These are phyloP conservation scores for Enoplosus armatus DNA, from an alignment of 2,797 vertebrate genomes.

Conservation along the genomic window DNA sequence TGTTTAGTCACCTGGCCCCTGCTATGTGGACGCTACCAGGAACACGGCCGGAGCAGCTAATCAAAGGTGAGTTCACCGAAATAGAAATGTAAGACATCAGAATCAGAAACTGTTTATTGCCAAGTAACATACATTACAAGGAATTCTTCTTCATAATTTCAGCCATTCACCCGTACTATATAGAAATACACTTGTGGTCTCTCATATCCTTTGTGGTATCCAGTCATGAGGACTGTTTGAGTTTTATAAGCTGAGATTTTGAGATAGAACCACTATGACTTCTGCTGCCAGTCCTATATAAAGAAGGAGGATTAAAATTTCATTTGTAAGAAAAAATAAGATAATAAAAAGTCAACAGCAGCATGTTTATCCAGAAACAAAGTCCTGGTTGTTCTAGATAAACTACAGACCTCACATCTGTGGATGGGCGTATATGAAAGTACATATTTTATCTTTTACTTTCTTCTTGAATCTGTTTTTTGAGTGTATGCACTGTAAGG, in stretches of 20 bases:
- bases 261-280: background rate
- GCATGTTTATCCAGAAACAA: background rate
- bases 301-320: background rate
- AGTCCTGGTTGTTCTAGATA: background rate
- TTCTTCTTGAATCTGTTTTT: background rate
- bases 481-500: background rate
- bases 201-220: background rate
- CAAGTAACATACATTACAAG: no score
- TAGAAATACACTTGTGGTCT: background rate
- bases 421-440: background rate
- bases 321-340: no score
- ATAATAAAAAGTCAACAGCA: background rate
- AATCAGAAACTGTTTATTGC: no score
- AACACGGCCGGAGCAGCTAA: conserved; percentile 94
- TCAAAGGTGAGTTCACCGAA: conserved; percentile 88
- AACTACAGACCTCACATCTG: background rate
- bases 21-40: conserved; percentile 99
- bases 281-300: background rate
- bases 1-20: conserved; percentile 96
- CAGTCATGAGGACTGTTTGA: background rate
- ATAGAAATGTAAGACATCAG: background rate
- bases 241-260: background rate
- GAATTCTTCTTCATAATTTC: no score
- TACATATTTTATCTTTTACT: background rate
- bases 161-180: background rate